A percentile compares a stretch with the other conserved stretches of the same genome.
Conservation (phyloP, 2,113 vertebrate genomes). For the Otolemur garnettii region DNA sequence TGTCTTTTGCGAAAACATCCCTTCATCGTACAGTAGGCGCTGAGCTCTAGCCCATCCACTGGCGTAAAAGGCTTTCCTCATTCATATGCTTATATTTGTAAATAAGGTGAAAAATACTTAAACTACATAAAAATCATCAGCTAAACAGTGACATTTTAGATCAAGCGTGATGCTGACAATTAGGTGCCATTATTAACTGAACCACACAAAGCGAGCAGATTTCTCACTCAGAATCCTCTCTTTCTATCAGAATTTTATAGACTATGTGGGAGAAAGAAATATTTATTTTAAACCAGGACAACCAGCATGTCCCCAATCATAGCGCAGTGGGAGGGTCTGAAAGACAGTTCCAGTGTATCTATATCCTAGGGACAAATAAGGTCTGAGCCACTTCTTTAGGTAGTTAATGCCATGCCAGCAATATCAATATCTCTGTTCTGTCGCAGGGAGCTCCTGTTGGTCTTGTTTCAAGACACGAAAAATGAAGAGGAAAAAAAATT, state of each 20-base stretch:
- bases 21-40: background rate
- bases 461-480: background rate
- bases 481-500: background rate
- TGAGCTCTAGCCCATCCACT: background rate
- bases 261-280: background rate
- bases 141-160: background rate
- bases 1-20: background rate
- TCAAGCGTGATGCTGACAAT: background rate
- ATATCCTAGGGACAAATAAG: background rate
- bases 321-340: background rate
- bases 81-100: background rate
- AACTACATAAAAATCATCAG: background rate
- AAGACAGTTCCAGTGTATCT: background rate
- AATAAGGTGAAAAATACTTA: background rate
- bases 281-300: background rate
- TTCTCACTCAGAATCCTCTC: background rate
- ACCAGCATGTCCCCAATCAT: background rate
- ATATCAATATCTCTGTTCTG: background rate
- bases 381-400: background rate
- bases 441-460: background rate
- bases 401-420: background rate
- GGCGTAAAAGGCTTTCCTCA: background rate
- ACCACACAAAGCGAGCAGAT: background rate
- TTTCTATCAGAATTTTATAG: background rate
- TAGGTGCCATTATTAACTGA: background rate